Evolutionary conservation across 1,140 invertebrate species (phyloP).

Genomic region (Formica selysi): DNA sequence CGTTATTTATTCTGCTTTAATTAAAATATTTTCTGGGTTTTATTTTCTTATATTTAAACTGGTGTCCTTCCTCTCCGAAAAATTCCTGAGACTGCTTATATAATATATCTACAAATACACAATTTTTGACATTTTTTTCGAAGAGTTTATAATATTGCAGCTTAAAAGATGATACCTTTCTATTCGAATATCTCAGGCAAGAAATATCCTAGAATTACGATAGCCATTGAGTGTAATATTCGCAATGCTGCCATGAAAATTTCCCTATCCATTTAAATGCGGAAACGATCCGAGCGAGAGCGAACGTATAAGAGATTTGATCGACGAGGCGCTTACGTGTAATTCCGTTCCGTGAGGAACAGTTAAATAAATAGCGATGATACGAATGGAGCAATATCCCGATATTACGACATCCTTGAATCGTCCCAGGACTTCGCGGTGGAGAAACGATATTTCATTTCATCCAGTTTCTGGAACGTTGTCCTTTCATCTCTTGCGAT

Average conservation of each 20-base stretch:
- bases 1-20: neutral
- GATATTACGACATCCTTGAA: constrained; percentile 32
- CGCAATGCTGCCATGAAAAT: neutral
- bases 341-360: constrained; percentile 31
- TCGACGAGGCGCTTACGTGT: constrained; percentile 44
- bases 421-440: constrained; percentile 32
- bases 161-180: neutral
- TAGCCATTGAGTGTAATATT: constrained; percentile 19
- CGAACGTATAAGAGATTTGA: constrained; percentile 46
- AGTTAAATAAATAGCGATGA: constrained; percentile 54
- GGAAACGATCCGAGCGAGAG: constrained; percentile 12
- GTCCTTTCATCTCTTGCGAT: constrained; percentile 63
- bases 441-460: constrained; percentile 64
- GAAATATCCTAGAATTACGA: constrained; percentile 18
- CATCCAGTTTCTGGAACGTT: constrained; percentile 10
- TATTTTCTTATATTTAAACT: neutral
- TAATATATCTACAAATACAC: neutral
- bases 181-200: too few relatives aligned
- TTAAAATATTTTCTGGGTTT: constrained; percentile 14
- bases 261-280: constrained; percentile 30
- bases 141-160: neutral
- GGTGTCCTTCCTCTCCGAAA: neutral
- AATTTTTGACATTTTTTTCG: neutral
- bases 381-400: constrained; percentile 20
- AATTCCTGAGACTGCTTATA: neutral